phyloP scores from a whole-genome alignment of 2,797 vertebrate genomes.

The Leontocebus nigricollis region DNA sequence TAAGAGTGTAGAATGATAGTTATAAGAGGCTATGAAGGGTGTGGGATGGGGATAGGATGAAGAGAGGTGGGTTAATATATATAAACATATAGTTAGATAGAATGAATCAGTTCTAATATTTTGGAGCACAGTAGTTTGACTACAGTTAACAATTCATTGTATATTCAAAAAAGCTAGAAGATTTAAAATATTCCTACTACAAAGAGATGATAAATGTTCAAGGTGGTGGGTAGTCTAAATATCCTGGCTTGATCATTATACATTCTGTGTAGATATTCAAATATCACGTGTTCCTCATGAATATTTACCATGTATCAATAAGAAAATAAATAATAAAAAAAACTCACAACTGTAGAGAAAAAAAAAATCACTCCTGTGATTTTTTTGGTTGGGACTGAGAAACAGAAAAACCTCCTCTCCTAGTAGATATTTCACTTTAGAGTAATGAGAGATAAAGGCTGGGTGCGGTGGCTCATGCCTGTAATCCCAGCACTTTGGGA shows the following conservation, averaged over 20 bases:
- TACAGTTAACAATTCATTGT: not conserved
- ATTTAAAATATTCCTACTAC: not conserved
- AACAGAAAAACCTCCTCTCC: not conserved
- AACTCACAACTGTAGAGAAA: not conserved
- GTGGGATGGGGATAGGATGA: not conserved
- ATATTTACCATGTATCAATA: not conserved
- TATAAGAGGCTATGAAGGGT: not conserved
- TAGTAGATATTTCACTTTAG: not conserved
- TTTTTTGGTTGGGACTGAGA: not conserved
- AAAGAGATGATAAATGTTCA: not conserved
- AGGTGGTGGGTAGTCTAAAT: not conserved
- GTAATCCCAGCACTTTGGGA: too few relatives aligned
- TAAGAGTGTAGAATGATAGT: not conserved
- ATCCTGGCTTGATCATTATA: not conserved
- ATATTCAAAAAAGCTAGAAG: not conserved
- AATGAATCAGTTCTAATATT: not conserved
- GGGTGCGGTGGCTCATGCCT: too few relatives aligned
- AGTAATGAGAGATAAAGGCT: not conserved
- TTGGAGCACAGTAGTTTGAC: not conserved
- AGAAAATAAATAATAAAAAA: not conserved
- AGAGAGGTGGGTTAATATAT: not conserved
- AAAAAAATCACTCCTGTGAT: not conserved
- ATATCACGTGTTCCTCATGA: not conserved
- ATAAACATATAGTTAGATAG: not conserved
- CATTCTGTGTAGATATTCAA: not conserved